A percentile compares a stretch with the other conserved stretches of the same genome.
Evolutionary conservation across 2,888 invertebrate genomes (phyloP).

Genomic region (Plemyria rubiginata): DNA sequence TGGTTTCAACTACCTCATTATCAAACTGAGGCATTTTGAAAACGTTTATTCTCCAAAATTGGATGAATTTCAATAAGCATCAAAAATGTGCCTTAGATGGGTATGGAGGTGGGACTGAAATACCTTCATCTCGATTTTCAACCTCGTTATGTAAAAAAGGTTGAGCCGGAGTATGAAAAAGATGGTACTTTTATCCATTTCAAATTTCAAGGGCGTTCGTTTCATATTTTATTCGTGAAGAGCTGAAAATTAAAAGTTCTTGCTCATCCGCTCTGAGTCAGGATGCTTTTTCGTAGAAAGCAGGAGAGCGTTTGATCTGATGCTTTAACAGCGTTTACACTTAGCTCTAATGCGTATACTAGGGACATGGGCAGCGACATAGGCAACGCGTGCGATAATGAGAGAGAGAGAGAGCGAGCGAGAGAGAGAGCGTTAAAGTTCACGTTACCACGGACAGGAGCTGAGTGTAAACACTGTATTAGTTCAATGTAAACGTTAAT

Average conservation of each 20-base stretch:
- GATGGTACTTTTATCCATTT: conserved; percentile 47
- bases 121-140: conserved; percentile 41
- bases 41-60: conserved; percentile 27
- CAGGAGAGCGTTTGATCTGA: background rate
- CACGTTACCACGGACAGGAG: too few species aligned
- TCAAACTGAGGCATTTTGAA: conserved; percentile 24
- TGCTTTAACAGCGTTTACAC: too few species aligned
- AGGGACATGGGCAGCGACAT: too few species aligned
- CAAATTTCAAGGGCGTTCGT: conserved; percentile 49
- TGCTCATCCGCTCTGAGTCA: conserved; percentile 30
- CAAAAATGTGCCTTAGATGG: conserved; percentile 24
- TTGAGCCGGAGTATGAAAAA: conserved; percentile 43
- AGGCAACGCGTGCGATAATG: too few species aligned
- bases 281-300: conserved; percentile 12
- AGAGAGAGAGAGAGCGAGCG: too few species aligned
- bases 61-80: conserved; percentile 31
- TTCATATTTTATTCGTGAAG: conserved; percentile 45
- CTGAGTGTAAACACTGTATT: too few species aligned
- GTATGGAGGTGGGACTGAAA: conserved; percentile 24
- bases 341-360: too few species aligned
- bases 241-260: conserved; percentile 37
- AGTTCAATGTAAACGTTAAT: too few species aligned
- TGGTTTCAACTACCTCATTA: conserved; percentile 28
- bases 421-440: too few species aligned
- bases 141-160: conserved; percentile 53